Evolutionary conservation across 2,113 vertebrate species (phyloP).

Genomic region (Bungarus multicinctus): DNA sequence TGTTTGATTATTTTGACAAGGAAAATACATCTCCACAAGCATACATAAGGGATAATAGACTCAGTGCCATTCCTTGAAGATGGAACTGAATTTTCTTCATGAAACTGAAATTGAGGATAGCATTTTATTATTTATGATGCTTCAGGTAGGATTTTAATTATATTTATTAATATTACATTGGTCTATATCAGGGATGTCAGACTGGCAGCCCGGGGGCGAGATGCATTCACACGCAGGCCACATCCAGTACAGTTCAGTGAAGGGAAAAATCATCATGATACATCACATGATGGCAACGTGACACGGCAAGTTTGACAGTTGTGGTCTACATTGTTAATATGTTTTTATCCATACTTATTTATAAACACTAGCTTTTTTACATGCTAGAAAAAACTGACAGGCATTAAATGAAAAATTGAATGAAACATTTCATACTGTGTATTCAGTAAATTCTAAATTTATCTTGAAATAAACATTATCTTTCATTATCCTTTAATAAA

Average conservation of each 20-base stretch:
- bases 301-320: too few species aligned
- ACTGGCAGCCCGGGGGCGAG: too few species aligned
- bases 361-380: background rate
- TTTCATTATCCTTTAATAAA: background rate
- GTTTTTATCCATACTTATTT: background rate
- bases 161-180: background rate
- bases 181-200: background rate
- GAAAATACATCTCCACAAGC: background rate
- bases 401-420: background rate
- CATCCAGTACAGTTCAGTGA: too few species aligned
- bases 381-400: background rate
- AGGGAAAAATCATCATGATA: too few species aligned
- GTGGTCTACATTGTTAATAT: background rate
- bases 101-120: background rate
- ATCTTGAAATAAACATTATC: background rate
- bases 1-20: background rate
- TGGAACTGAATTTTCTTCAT: background rate
- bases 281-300: too few species aligned
- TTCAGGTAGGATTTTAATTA: background rate
- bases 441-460: background rate
- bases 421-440: background rate
- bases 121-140: background rate
- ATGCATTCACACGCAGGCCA: too few species aligned
- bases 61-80: background rate
- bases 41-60: background rate